phyloP scores from a whole-genome alignment of 2,113 vertebrate genomes.

The Ovibos moschatus region DNA sequence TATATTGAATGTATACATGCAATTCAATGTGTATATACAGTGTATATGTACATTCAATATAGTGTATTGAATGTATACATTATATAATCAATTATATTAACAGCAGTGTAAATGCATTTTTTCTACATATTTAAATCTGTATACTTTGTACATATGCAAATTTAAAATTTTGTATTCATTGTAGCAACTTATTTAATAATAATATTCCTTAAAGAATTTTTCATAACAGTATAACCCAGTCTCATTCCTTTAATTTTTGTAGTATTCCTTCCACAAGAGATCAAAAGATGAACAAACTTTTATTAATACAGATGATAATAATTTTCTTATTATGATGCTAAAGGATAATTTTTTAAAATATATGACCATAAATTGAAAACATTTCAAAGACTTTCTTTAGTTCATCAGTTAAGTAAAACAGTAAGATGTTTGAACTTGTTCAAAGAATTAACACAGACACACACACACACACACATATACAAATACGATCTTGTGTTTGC shows the following conservation, averaged over 20 bases:
- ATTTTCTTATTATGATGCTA: not conserved
- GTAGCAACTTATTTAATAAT: not conserved
- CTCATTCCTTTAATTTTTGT: not conserved
- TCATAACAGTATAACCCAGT: not conserved
- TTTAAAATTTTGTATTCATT: not conserved
- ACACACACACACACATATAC: not conserved
- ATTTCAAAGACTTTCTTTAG: not conserved
- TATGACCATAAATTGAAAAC: not conserved
- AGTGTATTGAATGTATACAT: not conserved
- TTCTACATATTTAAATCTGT: not conserved
- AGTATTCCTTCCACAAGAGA: not conserved
- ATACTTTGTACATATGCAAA: not conserved
- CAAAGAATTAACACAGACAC: not conserved
- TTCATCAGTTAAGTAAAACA: not conserved
- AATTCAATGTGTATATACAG: too few relatives aligned
- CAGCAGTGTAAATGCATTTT: not conserved
- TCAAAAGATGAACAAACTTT: not conserved
- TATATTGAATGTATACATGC: too few relatives aligned
- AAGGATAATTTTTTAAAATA: not conserved
- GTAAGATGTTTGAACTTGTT: not conserved
- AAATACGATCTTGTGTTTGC: accelerated
- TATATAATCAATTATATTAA: not conserved
- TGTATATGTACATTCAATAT: too few relatives aligned
- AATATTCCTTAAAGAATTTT: not conserved
- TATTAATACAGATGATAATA: not conserved